Conservation (phyloP, 2,797 vertebrate species). For the Mormyrops attenuatus region DNA sequence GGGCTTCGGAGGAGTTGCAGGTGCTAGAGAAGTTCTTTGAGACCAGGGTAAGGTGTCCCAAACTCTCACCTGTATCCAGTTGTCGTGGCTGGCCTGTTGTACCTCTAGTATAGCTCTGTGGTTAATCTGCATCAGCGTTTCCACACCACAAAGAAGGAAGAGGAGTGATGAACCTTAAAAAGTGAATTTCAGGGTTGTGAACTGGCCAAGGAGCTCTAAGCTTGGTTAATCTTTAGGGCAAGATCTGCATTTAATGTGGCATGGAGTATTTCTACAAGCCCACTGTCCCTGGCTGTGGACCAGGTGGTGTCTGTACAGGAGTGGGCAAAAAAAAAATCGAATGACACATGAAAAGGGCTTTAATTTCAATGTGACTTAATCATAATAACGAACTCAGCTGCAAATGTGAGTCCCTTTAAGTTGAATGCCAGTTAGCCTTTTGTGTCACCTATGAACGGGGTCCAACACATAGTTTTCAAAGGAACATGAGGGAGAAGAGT, state of each 20-base stretch:
- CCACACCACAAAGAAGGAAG: background rate
- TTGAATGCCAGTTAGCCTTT: background rate
- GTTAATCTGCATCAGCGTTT: background rate
- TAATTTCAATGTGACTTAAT: background rate
- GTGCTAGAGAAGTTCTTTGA: slow-evolving; percentile 98
- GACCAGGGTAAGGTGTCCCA: slow-evolving; percentile 70
- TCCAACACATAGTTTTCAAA: background rate
- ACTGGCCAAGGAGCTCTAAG: background rate
- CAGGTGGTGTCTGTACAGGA: background rate
- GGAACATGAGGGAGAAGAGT: background rate
- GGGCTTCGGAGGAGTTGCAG: slow-evolving; percentile 95
- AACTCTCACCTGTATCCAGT: background rate
- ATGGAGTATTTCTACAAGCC: background rate
- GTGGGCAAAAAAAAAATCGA: background rate
- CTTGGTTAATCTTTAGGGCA: background rate
- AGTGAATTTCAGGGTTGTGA: background rate
- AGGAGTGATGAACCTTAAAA: background rate
- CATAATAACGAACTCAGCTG: background rate
- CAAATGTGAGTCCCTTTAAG: background rate
- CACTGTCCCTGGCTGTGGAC: background rate
- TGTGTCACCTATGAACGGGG: background rate
- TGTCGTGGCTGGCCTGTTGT: background rate
- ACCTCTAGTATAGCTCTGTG: background rate
- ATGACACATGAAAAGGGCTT: background rate
- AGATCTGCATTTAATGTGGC: background rate